These are phyloP conservation scores for Bufo gargarizans DNA, from an alignment of 2,113 vertebrate genomes.

Conservation along the genomic window DNA sequence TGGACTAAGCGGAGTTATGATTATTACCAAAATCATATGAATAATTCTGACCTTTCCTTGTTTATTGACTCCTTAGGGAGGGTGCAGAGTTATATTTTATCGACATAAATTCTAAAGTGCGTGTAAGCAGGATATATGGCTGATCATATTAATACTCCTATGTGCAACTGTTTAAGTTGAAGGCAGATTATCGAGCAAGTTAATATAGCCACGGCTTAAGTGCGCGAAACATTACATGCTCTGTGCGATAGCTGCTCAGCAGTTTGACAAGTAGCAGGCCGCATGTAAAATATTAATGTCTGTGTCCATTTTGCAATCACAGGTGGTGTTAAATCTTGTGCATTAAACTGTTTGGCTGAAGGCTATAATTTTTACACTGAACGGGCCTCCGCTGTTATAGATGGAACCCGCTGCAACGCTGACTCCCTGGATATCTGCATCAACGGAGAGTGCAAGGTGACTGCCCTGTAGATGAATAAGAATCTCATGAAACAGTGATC, in stretches of 20 bases:
- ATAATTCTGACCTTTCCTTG: background rate
- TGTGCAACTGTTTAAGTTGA: slow-evolving; percentile 3
- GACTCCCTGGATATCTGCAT: slow-evolving; percentile 98
- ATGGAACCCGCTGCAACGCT: slow-evolving; percentile 93
- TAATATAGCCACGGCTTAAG: slow-evolving; percentile 20
- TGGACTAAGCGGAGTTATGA: background rate
- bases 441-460: slow-evolving; percentile 98
- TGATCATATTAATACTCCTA: background rate
- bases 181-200: background rate
- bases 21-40: background rate
- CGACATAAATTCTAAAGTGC: slow-evolving; percentile 14
- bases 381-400: slow-evolving; percentile 93
- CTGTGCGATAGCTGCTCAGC: slow-evolving; percentile 34
- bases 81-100: slow-evolving; percentile 7
- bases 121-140: background rate
- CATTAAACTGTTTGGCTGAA: slow-evolving; percentile 96
- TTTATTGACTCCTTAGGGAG: background rate
- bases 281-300: slow-evolving; percentile 50
- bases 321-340: slow-evolving; percentile 97
- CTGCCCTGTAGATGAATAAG: slow-evolving; percentile 10
- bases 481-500: too few species aligned
- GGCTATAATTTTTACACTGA: slow-evolving; percentile 99
- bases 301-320: slow-evolving; percentile 61
- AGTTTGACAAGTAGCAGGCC: slow-evolving; percentile 22
- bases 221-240: slow-evolving; percentile 32